Conservation (phyloP, 2,888 invertebrate genomes). For the Ophion ellenae region DNA sequence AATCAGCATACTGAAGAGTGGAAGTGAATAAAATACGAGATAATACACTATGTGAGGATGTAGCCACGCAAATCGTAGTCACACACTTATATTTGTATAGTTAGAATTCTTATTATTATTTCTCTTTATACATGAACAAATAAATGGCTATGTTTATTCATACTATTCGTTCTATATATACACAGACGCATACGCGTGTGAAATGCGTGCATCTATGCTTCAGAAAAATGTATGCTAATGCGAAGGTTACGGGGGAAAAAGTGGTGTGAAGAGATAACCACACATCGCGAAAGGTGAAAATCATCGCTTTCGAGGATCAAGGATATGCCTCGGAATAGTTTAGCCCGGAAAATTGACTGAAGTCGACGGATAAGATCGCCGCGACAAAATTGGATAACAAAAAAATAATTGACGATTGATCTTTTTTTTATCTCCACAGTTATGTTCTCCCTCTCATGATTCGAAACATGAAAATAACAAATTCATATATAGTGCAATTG, state of each 20-base stretch:
- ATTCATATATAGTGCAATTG: too few species aligned
- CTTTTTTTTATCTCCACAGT: too few species aligned
- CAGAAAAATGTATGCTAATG: background rate
- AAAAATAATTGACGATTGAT: too few species aligned
- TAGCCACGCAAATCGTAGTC: background rate
- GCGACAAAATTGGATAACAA: too few species aligned
- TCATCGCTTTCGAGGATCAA: background rate
- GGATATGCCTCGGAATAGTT: background rate
- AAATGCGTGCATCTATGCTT: background rate
- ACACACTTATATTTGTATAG: background rate
- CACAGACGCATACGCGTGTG: background rate
- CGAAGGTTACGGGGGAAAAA: background rate
- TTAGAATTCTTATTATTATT: constrained; percentile 1
- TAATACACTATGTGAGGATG: background rate
- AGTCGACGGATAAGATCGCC: too few species aligned
- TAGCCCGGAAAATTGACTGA: background rate
- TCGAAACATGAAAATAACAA: too few species aligned
- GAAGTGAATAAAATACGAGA: constrained; percentile 23
- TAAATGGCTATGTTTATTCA: background rate
- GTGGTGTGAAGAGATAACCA: background rate
- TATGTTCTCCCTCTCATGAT: too few species aligned
- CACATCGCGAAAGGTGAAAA: background rate
- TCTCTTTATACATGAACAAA: background rate
- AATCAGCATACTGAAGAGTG: constrained; percentile 3
- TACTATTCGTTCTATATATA: background rate